Evolutionary conservation across 2,113 vertebrate genomes (phyloP).

Genomic region (Coryphaenoides rupestris): DNA sequence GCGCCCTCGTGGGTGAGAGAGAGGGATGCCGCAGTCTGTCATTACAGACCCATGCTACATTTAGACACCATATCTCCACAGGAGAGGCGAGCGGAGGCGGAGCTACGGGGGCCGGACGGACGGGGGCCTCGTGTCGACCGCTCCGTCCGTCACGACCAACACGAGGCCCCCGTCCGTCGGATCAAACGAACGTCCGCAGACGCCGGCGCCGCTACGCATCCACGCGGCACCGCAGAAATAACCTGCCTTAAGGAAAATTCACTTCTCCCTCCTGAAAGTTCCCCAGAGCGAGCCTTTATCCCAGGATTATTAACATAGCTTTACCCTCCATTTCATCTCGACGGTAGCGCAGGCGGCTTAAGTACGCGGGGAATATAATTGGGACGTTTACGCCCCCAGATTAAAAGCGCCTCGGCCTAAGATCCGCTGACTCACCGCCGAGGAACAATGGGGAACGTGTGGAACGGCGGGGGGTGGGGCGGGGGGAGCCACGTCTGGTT

Average conservation of each 20-base stretch:
- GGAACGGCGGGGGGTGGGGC: slow-evolving; percentile 20
- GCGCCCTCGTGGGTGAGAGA: slow-evolving; percentile 45
- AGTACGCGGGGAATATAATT: slow-evolving; percentile 6
- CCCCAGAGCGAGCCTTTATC: too few relatives aligned
- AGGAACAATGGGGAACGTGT: slow-evolving; percentile 3
- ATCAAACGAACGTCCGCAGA: background rate
- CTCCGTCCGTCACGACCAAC: too few relatives aligned
- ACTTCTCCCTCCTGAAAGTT: slow-evolving; percentile 8
- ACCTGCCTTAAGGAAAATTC: too few relatives aligned
- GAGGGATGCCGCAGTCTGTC: slow-evolving; percentile 57
- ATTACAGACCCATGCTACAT: slow-evolving; percentile 66
- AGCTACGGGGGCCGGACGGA: too few relatives aligned
- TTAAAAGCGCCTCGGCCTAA: slow-evolving; percentile 2
- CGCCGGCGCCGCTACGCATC: background rate
- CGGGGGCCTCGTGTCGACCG: too few relatives aligned
- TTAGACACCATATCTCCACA: slow-evolving; percentile 53
- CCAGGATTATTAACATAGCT: too few relatives aligned
- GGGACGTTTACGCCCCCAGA: background rate
- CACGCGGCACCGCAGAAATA: too few relatives aligned
- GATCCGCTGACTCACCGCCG: slow-evolving; percentile 21
- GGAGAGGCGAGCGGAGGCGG: slow-evolving; percentile 31
- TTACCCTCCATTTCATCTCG: too few relatives aligned
- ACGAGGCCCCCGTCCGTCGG: too few relatives aligned
- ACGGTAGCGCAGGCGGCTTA: too few relatives aligned
- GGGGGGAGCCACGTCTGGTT: slow-evolving; percentile 10